Percentiles rank a stretch among this genome's conserved stretches.
phyloP scores from a whole-genome alignment of 1,140 invertebrate species.

The Neotoxoptera formosana region DNA sequence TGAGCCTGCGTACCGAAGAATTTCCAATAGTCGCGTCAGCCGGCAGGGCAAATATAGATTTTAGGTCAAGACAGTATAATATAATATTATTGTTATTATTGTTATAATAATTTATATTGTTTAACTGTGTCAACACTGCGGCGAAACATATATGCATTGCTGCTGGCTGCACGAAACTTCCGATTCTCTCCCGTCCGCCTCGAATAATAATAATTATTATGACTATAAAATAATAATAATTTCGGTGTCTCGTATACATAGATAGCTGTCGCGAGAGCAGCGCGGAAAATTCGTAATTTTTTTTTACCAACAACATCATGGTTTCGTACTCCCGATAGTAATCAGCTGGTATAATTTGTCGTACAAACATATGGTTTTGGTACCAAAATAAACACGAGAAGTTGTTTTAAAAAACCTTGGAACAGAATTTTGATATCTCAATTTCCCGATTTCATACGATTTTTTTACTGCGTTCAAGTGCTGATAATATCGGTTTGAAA shows the following conservation, averaged over 20 bases:
- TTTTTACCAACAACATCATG: no score
- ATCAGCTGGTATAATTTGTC: no score
- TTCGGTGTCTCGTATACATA: not conserved
- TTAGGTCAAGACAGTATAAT: not conserved
- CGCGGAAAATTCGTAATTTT: no score
- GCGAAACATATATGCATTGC: not conserved
- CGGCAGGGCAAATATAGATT: constrained; percentile 17
- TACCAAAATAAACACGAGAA: no score
- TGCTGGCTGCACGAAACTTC: not conserved
- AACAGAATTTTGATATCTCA: no score
- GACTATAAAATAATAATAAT: not conserved
- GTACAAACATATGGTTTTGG: no score
- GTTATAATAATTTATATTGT: not conserved
- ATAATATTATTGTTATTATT: not conserved
- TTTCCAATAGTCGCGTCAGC: constrained; percentile 26
- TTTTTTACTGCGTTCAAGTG: no score
- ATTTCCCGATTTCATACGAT: no score
- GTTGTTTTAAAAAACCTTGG: no score
- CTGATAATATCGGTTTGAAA: no score
- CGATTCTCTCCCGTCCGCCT: not conserved
- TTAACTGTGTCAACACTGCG: not conserved
- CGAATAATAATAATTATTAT: not conserved
- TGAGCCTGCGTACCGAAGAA: not conserved
- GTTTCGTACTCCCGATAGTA: no score
- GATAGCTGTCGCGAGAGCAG: no score